These are phyloP conservation scores for Trichonephila clavata DNA, from an alignment of 1,140 invertebrate genomes.

Conservation along the genomic window DNA sequence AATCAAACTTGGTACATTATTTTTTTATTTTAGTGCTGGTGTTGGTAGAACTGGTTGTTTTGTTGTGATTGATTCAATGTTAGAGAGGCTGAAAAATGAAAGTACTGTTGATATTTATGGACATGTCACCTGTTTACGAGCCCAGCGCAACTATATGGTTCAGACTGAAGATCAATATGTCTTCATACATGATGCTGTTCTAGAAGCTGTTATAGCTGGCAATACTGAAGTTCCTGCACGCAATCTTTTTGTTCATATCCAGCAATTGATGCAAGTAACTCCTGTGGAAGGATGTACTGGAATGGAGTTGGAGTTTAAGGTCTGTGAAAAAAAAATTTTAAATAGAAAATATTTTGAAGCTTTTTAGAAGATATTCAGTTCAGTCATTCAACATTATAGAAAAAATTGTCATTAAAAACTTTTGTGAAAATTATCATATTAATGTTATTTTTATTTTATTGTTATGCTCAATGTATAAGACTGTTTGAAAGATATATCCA, in stretches of 20 bases:
- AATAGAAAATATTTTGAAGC: no score
- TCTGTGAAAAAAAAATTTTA: constrained; percentile 78
- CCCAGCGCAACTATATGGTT: constrained; percentile 98
- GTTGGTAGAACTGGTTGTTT: constrained; percentile 96
- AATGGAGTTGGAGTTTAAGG: constrained; percentile 99
- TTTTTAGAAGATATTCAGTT: no score
- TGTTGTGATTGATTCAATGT: constrained; percentile 98
- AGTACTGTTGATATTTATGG: constrained; percentile 99
- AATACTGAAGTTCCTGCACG: constrained; percentile 95
- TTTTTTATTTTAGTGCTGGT: constrained; percentile 67
- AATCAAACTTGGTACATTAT: no score
- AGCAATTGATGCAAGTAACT: constrained; percentile 87
- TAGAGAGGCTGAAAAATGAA: constrained; percentile 95
- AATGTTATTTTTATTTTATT: no score
- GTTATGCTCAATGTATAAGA: no score
- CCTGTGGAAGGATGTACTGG: constrained; percentile 93
- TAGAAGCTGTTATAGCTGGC: constrained; percentile 97
- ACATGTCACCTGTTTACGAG: constrained; percentile 97
- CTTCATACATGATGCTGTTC: constrained; percentile 98
- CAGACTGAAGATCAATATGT: constrained; percentile 99
- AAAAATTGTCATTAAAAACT: no score
- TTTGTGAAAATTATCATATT: no score
- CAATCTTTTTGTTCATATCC: constrained; percentile 95
- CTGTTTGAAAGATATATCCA: no score
- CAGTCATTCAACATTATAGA: no score